Evolutionary conservation across 2,797 vertebrate species (phyloP), one percentile per base, ranked within the genome.

Genomic region (Carcharodon carcharias): DNA sequence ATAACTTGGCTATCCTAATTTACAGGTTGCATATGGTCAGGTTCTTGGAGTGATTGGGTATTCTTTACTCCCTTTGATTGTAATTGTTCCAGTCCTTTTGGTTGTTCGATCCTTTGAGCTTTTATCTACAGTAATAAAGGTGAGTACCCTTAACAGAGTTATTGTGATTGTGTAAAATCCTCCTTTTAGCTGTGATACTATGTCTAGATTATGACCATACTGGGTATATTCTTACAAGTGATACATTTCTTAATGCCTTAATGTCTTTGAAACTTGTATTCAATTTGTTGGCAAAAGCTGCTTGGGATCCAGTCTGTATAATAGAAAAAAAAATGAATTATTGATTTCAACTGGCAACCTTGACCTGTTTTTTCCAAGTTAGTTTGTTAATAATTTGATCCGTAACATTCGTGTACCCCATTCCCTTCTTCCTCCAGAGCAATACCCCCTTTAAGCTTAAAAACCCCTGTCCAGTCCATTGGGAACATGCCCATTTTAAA

Each of bases 41-140:
- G 99, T 99, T 96, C 98, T 99, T 73, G 99, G 99, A 96, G 99
- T 99, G 96, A 99, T 99, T 97, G 99, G 99, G 97, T 99, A 99
- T 98, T 99, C 99, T 85, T 98, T 99, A 96, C 98, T 99, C 97
- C 99, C 99, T 95, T 98, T 99, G 97, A 99, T 99, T 97, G 99
- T 99, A 97, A 99, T 99, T 97, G 98, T 98, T 91, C 99, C 99
- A 94, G 96, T 99, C 96, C 98, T 99, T 96, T 96, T 99, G 97
- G 98, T 99, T 96, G 99, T 99, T 96, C 98, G 99, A 97, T 98
- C 98, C 28, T 99, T 99, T 96, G 99, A 99, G 96, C 97, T 99
- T 97, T 98, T 99, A 96, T 98, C 99, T 96, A 99, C 99, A 54
- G 97, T 99, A 97, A 98, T 99, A 98, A 99, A 99, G 98, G 99